Conservation (phyloP, 1,140 invertebrate genomes). For the Diplogasteroides magnus region DNA sequence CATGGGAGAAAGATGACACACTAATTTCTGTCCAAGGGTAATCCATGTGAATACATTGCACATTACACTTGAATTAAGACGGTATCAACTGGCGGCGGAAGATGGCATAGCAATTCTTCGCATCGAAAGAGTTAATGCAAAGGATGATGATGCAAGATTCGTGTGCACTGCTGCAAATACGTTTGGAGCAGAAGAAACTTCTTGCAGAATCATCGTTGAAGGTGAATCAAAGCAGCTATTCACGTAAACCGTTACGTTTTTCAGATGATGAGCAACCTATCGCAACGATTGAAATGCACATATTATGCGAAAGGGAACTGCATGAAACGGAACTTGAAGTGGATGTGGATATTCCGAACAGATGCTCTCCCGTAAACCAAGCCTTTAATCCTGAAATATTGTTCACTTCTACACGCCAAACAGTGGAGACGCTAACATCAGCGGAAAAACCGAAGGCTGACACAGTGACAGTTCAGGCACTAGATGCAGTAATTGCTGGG, state of each 20-base stretch:
- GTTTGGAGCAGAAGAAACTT: slow-evolving; percentile 23
- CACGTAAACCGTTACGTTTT: background rate
- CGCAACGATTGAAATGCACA: slow-evolving; percentile 18
- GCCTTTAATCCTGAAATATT: slow-evolving; percentile 1
- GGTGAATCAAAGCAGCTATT: slow-evolving; percentile 10
- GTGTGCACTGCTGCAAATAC: slow-evolving; percentile 27
- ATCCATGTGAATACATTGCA: background rate
- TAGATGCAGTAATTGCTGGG: background rate
- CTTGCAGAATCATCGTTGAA: slow-evolving; percentile 27
- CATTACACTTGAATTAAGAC: slow-evolving; percentile 29
- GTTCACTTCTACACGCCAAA: too few relatives aligned
- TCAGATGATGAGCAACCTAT: slow-evolving; percentile 21
- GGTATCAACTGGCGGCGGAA: slow-evolving; percentile 24
- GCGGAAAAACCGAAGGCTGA: too few relatives aligned
- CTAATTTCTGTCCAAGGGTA: slow-evolving; percentile 16
- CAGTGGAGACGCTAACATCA: too few relatives aligned
- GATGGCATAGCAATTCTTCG: slow-evolving; percentile 31
- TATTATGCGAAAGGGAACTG: slow-evolving; percentile 28
- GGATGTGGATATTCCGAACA: slow-evolving; percentile 13
- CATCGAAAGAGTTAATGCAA: slow-evolving; percentile 10
- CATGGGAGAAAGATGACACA: slow-evolving; percentile 26
- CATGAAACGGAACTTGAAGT: slow-evolving; percentile 30
- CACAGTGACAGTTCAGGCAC: slow-evolving; percentile 2
- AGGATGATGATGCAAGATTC: slow-evolving; percentile 20
- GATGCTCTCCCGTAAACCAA: background rate